phyloP scores from a whole-genome alignment of 2,113 vertebrate species.

The Mandrillus leucophaeus region DNA sequence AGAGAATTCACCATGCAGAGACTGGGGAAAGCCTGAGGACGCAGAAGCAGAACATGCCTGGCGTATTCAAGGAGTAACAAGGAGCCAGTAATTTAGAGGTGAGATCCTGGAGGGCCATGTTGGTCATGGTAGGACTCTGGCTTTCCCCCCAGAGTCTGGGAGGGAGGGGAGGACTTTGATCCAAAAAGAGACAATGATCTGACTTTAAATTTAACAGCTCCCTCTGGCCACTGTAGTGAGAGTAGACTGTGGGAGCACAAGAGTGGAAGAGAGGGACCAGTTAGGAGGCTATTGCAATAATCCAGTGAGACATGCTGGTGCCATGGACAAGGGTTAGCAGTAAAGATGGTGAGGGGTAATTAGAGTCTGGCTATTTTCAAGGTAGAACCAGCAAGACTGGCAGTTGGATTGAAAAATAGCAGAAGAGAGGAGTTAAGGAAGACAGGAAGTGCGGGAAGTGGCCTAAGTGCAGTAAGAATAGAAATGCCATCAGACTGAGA shows the following conservation, averaged over 20 bases:
- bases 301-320: fast-evolving
- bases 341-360: not conserved
- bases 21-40: not conserved
- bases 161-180: not conserved
- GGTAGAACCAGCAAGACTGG: not conserved
- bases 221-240: not conserved
- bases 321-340: not conserved
- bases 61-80: not conserved
- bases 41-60: not conserved
- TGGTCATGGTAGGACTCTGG: too few species aligned
- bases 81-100: not conserved
- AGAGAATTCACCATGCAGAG: not conserved
- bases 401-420: not conserved
- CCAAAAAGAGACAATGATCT: not conserved
- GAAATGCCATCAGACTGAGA: not conserved
- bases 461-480: not conserved
- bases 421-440: not conserved
- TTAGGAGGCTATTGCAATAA: not conserved
- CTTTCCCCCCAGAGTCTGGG: not conserved
- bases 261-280: not conserved
- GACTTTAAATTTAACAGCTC: not conserved
- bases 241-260: not conserved
- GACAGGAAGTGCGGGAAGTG: not conserved
- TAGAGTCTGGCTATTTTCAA: not conserved
- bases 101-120: not conserved